Base-by-base conservation (phyloP, 2,888 invertebrate genomes). In the Carpatolechia fugitivella region DNA sequence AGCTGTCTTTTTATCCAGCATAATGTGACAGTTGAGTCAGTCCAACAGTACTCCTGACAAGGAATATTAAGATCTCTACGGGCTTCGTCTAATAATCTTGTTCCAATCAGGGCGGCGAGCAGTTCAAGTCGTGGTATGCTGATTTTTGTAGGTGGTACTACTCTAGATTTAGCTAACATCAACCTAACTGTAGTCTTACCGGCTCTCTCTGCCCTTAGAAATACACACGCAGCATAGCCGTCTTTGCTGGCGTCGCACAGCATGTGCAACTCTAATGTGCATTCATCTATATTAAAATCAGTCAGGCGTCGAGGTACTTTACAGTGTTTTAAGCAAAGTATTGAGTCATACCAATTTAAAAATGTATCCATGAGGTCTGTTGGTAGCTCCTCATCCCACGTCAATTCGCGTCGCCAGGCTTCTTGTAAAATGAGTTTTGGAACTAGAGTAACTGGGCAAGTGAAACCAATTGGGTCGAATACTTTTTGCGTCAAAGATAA, bases 111-210 rank as follows among this genome's bases (percentile, higher is more conserved):
- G 10, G 60, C 54, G 0, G 52, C 49, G 1, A 44, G 29, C 5
- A 60, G 24, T 51, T 60, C 57, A 10, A 58, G 18, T 54, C 57
- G 38, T 0, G 57, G 55, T 1, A 60, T 57, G 1, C 49, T 53
- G 11, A 55, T 11, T 13, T 41, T 53, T 33, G 55, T n/a, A 3
- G 57, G 31, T 18, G 60, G 57, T 10, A 52, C 13, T 0, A 60
- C 52, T 38, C 57, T 20, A 14, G 47, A 18, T 35, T 53, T 53
- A 3, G 24, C 24, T 24, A 6, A 24, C 2, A 50, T 20, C 7
- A 55, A 14, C 10, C 24, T 31, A 2, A 55, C 49, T 10, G 50
- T 30, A 1, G 50, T 44, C 3, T 44, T 41, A 14, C 18, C 10
- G 8, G n/a, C 16, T 2, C 46, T 36, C 18, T 55, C 51, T 29